Evolutionary conservation across 2,797 vertebrate species (phyloP).

Genomic region (Amniataba percoides): DNA sequence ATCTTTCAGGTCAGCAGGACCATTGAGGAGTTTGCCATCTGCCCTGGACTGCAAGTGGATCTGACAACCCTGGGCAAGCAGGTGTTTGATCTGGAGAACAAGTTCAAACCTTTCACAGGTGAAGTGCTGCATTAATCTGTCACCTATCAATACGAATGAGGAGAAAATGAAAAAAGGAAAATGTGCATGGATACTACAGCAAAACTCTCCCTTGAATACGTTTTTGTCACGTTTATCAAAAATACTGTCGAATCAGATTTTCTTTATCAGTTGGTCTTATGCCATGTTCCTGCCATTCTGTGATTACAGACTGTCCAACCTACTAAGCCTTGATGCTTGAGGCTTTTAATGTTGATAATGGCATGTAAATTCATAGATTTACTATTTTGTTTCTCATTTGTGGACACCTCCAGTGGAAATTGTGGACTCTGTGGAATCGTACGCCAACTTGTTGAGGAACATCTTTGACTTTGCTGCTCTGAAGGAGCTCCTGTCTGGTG

Average conservation of each 20-base stretch:
- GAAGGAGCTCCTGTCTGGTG: slow-evolving; percentile 93
- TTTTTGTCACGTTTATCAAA: neutral
- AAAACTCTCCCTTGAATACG: neutral
- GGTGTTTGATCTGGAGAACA: slow-evolving; percentile 95
- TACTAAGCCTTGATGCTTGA: neutral
- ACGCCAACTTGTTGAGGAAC: slow-evolving; percentile 93
- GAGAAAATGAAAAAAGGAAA: neutral
- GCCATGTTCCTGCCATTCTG: neutral
- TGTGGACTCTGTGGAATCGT: slow-evolving; percentile 95
- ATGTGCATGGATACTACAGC: neutral
- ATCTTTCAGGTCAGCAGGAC: slow-evolving; percentile 97
- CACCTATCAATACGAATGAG: neutral
- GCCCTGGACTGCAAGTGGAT: slow-evolving; percentile 93
- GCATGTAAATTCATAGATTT: neutral
- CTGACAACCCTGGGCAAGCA: slow-evolving; percentile 93
- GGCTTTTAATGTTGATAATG: neutral
- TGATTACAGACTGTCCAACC: neutral
- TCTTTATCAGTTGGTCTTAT: neutral
- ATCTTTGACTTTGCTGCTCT: slow-evolving; percentile 95
- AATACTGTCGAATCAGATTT: neutral
- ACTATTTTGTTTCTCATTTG: neutral
- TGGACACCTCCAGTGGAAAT: slow-evolving; percentile 90
- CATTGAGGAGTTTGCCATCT: slow-evolving; percentile 95
- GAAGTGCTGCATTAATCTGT: slow-evolving; percentile 24
- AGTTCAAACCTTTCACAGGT: slow-evolving; percentile 98